Base-by-base conservation (phyloP, 2,888 invertebrate genomes). In the Phortica magna region DNA sequence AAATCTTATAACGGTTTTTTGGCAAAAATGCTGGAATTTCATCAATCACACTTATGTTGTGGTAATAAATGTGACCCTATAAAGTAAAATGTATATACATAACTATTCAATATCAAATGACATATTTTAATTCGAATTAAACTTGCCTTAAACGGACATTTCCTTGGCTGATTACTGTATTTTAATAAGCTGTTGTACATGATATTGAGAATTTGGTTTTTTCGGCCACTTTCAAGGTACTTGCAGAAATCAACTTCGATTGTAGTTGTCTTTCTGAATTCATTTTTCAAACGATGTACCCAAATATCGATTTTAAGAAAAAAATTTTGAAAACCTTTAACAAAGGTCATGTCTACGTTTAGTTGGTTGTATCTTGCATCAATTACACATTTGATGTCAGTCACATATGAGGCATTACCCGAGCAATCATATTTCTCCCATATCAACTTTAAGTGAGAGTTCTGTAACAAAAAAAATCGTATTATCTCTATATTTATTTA, bases 11-110 rank as follows among this genome's bases (percentile, higher is more conserved):
- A 7, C 43, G 9, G 42, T 14, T 43, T 22, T 48, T 9, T 17
- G 68, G 68, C 22, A 68, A 17, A 43, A 19, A 43, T 9, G 43
- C n/a, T 43, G 68, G 68, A n/a, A 68, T 68, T 31, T 68, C 14
- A 7, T 68, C 68, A n/a, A 68, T 19, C 10, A 39, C 12, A 9
- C 12, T 68, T 9, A 68, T 14, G 19, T 68, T 43, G 39, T 39
- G 68, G 19, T 48, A 68, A 48, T 43, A 41, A 7, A 68, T 9
- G 17, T 41, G 48, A 14, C 68, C 68, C 68, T 68, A 19, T 48
- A 68, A 68, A 19, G 43, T 59, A 59, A 19, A 19, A 5, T 17
- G 22, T 0, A 59, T n/a, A 1, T 57, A 1, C 14, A 57, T 17
- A 17, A 48, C 53, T 53, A 9, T 2, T 48, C 7, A 48, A 48